phyloP scores from a whole-genome alignment of 1,140 invertebrate genomes.

The Brachionus paranguensis region DNA sequence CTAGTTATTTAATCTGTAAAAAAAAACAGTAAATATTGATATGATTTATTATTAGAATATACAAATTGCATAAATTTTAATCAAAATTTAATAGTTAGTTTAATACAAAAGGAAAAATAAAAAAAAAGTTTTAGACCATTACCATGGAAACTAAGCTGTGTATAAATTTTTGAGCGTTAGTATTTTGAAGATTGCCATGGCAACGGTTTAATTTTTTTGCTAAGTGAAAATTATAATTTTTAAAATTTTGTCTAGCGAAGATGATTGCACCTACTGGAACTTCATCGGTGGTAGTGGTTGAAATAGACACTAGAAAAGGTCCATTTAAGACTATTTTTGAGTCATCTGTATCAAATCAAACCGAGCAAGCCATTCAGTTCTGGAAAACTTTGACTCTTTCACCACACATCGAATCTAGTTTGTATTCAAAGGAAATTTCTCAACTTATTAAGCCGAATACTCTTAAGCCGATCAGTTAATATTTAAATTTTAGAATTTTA shows the following conservation, averaged over 20 bases:
- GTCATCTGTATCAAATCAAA: slow-evolving; percentile 4
- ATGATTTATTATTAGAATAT: not conserved
- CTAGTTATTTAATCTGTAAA: not conserved
- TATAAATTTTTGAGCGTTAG: not conserved
- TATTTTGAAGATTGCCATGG: not conserved
- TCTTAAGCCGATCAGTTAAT: slow-evolving; percentile 15
- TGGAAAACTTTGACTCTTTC: slow-evolving; percentile 32
- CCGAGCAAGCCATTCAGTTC: slow-evolving; percentile 28
- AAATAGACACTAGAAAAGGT: slow-evolving; percentile 36
- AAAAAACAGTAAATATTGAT: not conserved
- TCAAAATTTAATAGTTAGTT: slow-evolving; percentile 1
- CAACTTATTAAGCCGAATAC: slow-evolving; percentile 1
- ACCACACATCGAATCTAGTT: slow-evolving; percentile 37
- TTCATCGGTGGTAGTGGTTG: slow-evolving; percentile 36
- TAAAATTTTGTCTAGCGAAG: not conserved
- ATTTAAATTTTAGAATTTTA: not conserved
- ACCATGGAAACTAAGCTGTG: not conserved
- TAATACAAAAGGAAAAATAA: not conserved
- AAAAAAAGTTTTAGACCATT: not conserved
- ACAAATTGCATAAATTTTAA: not conserved
- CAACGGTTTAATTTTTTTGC: not conserved
- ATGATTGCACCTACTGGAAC: not conserved
- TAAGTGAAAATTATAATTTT: not conserved
- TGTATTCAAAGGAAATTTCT: slow-evolving; percentile 36
- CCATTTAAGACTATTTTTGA: slow-evolving; percentile 11